Percentiles rank a stretch among this genome's conserved stretches.
Conservation (phyloP, 2,888 invertebrate genomes). For the Adelognathus sp. region DNA sequence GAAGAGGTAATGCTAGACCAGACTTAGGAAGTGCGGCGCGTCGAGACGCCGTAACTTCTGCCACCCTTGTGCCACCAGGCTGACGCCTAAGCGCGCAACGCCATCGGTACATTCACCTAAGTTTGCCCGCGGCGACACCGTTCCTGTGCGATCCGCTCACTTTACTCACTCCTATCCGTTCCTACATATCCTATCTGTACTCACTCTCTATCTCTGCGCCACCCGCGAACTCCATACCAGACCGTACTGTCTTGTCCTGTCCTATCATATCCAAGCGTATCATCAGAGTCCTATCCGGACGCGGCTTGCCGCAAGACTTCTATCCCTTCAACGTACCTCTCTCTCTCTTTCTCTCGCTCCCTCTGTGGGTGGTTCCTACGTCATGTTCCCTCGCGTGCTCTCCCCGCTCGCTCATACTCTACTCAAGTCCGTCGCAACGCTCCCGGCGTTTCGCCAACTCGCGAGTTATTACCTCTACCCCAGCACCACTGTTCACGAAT, state of each 20-base stretch:
- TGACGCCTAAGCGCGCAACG: slow-evolving; percentile 70
- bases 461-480: slow-evolving; percentile 60
- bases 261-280: slow-evolving; percentile 71
- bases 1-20: slow-evolving; percentile 69
- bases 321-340: slow-evolving; percentile 26
- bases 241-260: slow-evolving; percentile 63
- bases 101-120: slow-evolving; percentile 70
- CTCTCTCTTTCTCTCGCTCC: too few relatives aligned
- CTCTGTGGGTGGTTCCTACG: too few relatives aligned
- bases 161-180: slow-evolving; percentile 15
- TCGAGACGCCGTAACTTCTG: slow-evolving; percentile 80
- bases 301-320: slow-evolving; percentile 47
- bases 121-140: slow-evolving; percentile 74
- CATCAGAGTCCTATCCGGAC: slow-evolving; percentile 52
- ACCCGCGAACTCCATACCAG: slow-evolving; percentile 25
- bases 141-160: slow-evolving; percentile 59
- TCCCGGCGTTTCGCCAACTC: slow-evolving; percentile 66
- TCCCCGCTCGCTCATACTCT: background rate
- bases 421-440: slow-evolving; percentile 38
- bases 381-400: slow-evolving; percentile 30
- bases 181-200: slow-evolving; percentile 24
- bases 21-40: slow-evolving; percentile 77
- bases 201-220: slow-evolving; percentile 22
- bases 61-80: slow-evolving; percentile 76
- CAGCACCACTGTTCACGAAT: slow-evolving; percentile 50